Percentiles rank a stretch among this genome's conserved stretches.
Evolutionary conservation across 1,140 invertebrate species (phyloP).

Genomic region (Drosophila biarmipes): DNA sequence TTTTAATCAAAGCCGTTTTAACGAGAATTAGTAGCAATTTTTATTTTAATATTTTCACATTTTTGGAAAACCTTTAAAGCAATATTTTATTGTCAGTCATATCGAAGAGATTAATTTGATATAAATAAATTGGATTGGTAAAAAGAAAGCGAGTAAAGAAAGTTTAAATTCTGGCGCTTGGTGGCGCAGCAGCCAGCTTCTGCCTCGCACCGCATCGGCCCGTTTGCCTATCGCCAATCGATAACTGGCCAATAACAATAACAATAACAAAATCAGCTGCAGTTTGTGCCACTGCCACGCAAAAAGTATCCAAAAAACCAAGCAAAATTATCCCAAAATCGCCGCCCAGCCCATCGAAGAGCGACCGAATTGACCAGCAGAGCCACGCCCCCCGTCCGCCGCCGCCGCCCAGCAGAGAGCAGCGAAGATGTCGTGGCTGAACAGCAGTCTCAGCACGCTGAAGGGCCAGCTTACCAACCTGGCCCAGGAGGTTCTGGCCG

Average conservation of each 20-base stretch:
- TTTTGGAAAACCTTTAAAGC: no score
- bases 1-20: no score
- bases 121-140: no score
- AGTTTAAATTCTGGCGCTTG: conserved; percentile 10
- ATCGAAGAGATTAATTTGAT: no score
- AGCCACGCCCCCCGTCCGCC: conserved; percentile 3
- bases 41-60: no score
- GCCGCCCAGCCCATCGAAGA: not conserved
- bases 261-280: conserved; percentile 68
- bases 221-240: conserved; percentile 21
- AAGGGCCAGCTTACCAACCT: conserved; percentile 91
- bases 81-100: no score
- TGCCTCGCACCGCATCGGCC: no score
- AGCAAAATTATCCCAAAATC: conserved; percentile 7
- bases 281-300: conserved; percentile 77
- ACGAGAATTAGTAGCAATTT: no score
- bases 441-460: conserved; percentile 89
- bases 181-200: not conserved
- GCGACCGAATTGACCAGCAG: not conserved
- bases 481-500: conserved; percentile 88
- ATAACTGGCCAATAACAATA: conserved; percentile 18
- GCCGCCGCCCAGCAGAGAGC: conserved; percentile 13
- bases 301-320: conserved; percentile 60
- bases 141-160: no score
- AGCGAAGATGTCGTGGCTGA: conserved; percentile 90